Base-by-base conservation (phyloP, 2,888 invertebrate genomes). In the Toxonevra muliebris region DNA sequence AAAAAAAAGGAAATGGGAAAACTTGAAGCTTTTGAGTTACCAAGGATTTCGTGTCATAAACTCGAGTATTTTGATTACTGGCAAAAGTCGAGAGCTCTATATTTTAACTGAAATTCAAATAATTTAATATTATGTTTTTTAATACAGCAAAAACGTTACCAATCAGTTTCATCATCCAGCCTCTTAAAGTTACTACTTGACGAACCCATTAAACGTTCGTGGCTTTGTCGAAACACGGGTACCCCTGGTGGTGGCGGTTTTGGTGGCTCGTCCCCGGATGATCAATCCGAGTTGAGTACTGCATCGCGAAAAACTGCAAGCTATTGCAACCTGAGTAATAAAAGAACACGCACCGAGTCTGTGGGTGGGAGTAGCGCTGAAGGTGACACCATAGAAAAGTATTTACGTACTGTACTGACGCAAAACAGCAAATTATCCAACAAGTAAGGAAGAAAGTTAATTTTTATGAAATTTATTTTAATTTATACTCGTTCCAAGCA, bases 181-280 rank as follows among this genome's bases (percentile, higher is more conserved):
- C 68, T 86, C n/a, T 73, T 85, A 0, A 85, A 84, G 66, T 71
- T 84, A 0, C 71, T 86, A 55, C 65, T 86, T 55, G 82, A 83
- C 52, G 84, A 85, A 70, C 85, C 85, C 20, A 85, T 85, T 20
- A 85, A 86, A 76, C 82, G 87, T 81, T 87, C 88, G 80, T 88
- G 88, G 86, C 80, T 82, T 69, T 80, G 86, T 82, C 77, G 77
- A 15, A 30, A 30, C 41, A 71, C 68, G 15, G 68, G 69, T 42
- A 53, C 68, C 72, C 74, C 57, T n/a, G 61, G 66, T 17, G 30
- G 2, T 30, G 70, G 69, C 17, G 30, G 30, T 30, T 30, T 30
- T 30, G 74, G 75, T 20, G 75, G 74, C 59, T 79, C 76, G 9
- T 80, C 80, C 41, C 79, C 82, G n/a, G 80, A 80, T 70, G 77